phyloP scores from a whole-genome alignment of 1,140 invertebrate genomes.

The Bombus huntii region DNA sequence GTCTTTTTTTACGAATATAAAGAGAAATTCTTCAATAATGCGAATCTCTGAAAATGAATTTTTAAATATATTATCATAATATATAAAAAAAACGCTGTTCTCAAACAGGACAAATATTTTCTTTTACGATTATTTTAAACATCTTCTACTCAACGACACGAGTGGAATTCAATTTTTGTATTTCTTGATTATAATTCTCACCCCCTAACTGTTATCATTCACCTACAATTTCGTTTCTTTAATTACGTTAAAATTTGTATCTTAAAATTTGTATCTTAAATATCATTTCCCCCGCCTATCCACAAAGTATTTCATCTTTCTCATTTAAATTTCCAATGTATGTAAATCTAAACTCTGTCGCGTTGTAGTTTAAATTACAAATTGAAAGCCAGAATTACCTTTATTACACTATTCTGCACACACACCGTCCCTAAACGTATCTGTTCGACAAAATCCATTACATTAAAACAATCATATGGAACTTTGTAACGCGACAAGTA shows the following conservation, averaged over 20 bases:
- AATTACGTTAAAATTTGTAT: background rate
- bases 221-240: background rate
- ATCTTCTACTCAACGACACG: too few species aligned
- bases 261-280: too few species aligned
- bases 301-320: background rate
- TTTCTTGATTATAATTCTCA: background rate
- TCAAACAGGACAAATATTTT: background rate
- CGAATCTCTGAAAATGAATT: background rate
- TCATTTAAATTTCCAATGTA: slow-evolving; percentile 2
- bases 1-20: background rate
- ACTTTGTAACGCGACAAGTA: background rate
- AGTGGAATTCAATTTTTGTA: too few species aligned
- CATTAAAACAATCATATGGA: background rate
- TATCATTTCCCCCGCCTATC: background rate
- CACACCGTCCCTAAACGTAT: background rate
- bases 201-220: background rate
- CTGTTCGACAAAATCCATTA: background rate
- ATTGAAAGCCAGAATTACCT: background rate
- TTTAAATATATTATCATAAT: background rate
- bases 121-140: too few species aligned
- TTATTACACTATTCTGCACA: background rate
- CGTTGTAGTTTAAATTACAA: background rate
- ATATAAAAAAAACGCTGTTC: background rate
- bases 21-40: background rate
- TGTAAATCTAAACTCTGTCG: background rate